Evolutionary conservation across 1,140 invertebrate genomes (phyloP), one percentile per base, ranked within the genome.

Genomic region (Ceratina australensis): DNA sequence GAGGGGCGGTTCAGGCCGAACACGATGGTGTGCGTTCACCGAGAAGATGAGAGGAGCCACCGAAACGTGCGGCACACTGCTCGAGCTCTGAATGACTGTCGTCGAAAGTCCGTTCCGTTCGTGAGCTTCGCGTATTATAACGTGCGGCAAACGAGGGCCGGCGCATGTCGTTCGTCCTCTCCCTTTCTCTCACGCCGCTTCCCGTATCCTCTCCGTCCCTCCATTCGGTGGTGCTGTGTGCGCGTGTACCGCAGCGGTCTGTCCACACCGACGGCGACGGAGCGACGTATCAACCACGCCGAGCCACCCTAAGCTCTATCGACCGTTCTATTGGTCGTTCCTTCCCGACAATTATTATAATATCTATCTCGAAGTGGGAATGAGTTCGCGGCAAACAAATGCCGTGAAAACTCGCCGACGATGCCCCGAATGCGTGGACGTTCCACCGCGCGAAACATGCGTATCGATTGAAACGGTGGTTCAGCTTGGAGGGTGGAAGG

Each of bases 1-100:
- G 3, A 16, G 49, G 66, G 20, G 18, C 49, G 47, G 22, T 52
- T 64, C 22, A 26, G 49, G 20, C 42, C 50, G 26, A 52, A 57
- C 26, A 77, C 60, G 26, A 56, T 12, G 18, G 64, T 47, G 56
- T 81, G 65, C 80, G 67, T 8, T 42, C 33, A 42, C 33, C 33
- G 33, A 42, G 33, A 72, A 78, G 74, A 79, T 79, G 80, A 74
- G 75, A 77, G 80, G 65, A 82, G 80, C 61, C 82, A 79, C 84
- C 84, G 72, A 83, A 66, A 72, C 78, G 73, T 56, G 78, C 85
- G 74, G 68, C 80, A 79, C 84, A 87, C 63, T 86, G 81, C 85
- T 84, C 86, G 83, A 78, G 84, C 84, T 84, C 80, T 82, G 87
- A 88, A 86, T 86, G 87, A 86, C 66, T 52, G 80, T 72, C 83